Evolutionary conservation across 2,797 vertebrate species (phyloP).

Genomic region (Champsocephalus gunnari): DNA sequence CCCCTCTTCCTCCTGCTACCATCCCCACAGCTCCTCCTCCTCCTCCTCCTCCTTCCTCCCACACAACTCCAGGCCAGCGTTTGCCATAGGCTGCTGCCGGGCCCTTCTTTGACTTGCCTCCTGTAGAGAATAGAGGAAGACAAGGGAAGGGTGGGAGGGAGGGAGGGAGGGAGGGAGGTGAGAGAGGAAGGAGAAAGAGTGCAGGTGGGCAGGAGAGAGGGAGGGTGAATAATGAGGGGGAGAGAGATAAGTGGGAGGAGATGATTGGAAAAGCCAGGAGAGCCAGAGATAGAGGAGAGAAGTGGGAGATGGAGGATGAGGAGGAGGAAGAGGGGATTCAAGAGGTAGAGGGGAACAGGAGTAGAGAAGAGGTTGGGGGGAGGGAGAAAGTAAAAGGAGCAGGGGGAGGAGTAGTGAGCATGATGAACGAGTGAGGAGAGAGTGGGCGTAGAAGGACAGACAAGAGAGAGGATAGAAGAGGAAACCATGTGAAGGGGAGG

Average conservation of each 20-base stretch:
- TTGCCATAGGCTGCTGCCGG: conserved; percentile 74
- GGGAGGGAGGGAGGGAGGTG: conserved; percentile 58
- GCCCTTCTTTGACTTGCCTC: conserved; percentile 83
- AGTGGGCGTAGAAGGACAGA: conserved; percentile 63
- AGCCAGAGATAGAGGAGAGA: conserved; percentile 53
- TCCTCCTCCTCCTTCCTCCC: conserved; percentile 74
- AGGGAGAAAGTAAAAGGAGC: conserved; percentile 48
- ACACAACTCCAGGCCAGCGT: conserved; percentile 80
- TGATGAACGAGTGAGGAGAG: conserved; percentile 67
- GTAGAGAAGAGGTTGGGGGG: conserved; percentile 35
- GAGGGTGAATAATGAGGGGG: conserved; percentile 59
- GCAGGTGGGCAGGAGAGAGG: conserved; percentile 13
- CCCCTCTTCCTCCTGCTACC: conserved; percentile 72
- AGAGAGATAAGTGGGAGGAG: conserved; percentile 67
- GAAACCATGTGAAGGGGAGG: conserved; percentile 49
- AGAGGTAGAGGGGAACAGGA: conserved; percentile 43
- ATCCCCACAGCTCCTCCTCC: conserved; percentile 65
- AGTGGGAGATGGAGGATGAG: conserved; percentile 41
- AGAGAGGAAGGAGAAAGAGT: conserved; percentile 46
- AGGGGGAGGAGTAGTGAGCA: conserved; percentile 50
- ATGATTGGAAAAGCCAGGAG: conserved; percentile 62
- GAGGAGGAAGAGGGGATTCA: conserved; percentile 29
- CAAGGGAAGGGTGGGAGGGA: conserved; percentile 49
- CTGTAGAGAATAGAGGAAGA: conserved; percentile 75
- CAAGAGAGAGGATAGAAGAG: conserved; percentile 52